Evolutionary conservation across 2,113 vertebrate genomes (phyloP), one percentile per base, ranked within the genome.

Genomic region (Tenrec ecaudatus): DNA sequence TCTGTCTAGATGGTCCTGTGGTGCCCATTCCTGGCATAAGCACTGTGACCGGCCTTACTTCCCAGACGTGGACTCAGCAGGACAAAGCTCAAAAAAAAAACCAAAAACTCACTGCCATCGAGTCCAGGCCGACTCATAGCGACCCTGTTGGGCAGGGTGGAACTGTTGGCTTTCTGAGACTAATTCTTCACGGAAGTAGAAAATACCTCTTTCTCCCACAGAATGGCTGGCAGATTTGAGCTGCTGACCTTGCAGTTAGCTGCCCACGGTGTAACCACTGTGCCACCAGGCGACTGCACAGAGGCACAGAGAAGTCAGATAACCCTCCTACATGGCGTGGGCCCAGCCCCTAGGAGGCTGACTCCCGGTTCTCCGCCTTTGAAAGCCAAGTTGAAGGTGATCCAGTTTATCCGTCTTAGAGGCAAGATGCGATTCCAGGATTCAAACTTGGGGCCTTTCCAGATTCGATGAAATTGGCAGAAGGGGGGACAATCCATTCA

Each of bases 1-100:
- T 53, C 47, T 53, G 11, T 53, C 47, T 53, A 53, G 60, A 25
- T 62, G 60, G 60, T 62, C 15, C 14, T 8, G 60, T 62, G 60
- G 60, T 36, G 31, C 81, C 19, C 71, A 4, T 29, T 84, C 36
- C 33, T 22, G 22, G 4, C 11, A 8, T 66, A 23, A 82, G 64
- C 4, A n/a, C 15, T 16, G 6, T 12, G 6, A 76, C 31, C 31
- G 20, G 9, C 60, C 31, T 40, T 33, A 9, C 53, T 90, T 90
- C 27, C 86, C 73, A 94, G 77, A 62, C n/a, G 77, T 89, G 38
- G 57, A 95, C 77, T 12, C 12, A 14, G 47, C 47, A 53, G 47
- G 11, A 53, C 47, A 53, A 53, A 53, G 47, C 47, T 14, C n/a
- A n/a, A 10, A 10, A 10, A 2, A 53, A 53, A 53, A 14, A 5